Percentiles rank a stretch among this genome's conserved stretches.
Conservation (phyloP, 2,888 invertebrate genomes). For the Muschampia plurimacula region DNA sequence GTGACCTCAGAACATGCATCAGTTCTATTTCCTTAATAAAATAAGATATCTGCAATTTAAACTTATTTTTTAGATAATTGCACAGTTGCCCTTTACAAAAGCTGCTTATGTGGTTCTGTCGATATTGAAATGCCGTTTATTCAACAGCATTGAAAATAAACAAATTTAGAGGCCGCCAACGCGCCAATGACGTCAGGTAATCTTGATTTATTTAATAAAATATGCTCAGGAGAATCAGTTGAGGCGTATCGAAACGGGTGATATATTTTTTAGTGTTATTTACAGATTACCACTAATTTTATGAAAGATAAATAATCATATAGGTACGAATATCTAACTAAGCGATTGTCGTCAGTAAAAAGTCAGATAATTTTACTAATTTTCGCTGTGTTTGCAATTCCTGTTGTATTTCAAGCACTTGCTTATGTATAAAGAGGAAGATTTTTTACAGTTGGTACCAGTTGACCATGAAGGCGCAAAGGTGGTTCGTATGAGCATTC, state of each 20-base stretch:
- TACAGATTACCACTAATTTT: neutral
- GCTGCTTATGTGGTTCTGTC: neutral
- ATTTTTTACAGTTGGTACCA: no score
- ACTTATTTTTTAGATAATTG: constrained; percentile 22
- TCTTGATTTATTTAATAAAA: constrained; percentile 64
- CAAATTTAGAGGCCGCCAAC: constrained; percentile 53
- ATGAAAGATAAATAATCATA: no score
- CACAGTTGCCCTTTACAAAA: constrained; percentile 28
- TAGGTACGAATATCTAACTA: no score
- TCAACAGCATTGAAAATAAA: constrained; percentile 52
- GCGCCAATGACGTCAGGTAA: constrained; percentile 61
- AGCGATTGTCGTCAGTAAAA: no score
- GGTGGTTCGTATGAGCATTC: no score
- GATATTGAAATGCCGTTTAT: constrained; percentile 42
- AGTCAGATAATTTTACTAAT: no score
- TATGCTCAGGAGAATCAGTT: constrained; percentile 46
- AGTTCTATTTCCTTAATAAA: neutral
- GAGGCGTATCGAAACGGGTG: neutral
- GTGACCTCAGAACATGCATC: no score
- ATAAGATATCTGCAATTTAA: neutral
- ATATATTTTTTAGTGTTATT: neutral
- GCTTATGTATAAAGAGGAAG: no score
- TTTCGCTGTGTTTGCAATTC: no score
- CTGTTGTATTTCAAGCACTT: no score
- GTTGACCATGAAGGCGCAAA: no score